Evolutionary conservation across 30 jellyfish, hydroid and myxozoan genomes (phyloP).

Genomic region (Pelagia noctiluca): DNA sequence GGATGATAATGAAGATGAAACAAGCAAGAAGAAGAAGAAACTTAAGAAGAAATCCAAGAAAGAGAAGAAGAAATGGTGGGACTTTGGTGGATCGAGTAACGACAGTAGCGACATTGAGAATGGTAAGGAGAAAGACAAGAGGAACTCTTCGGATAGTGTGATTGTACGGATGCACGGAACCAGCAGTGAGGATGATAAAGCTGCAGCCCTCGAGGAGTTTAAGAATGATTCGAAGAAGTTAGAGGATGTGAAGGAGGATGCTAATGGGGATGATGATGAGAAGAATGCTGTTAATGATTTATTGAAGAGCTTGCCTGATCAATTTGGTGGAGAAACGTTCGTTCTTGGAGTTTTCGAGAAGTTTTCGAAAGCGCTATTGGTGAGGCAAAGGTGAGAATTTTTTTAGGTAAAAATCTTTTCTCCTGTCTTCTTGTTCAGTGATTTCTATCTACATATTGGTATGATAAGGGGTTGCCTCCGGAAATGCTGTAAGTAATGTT

Average conservation of each 20-base stretch:
- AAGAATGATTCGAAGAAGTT: conserved; percentile 14
- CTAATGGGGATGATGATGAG: not conserved
- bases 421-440: not conserved
- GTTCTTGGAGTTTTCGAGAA: conserved; percentile 41
- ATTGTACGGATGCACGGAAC: conserved; percentile 61
- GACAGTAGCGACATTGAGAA: conserved; percentile 40
- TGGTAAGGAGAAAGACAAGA: conserved; percentile 9
- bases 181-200: conserved; percentile 56
- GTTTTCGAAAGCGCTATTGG: conserved; percentile 56
- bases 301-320: conserved; percentile 39
- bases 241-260: conserved; percentile 22
- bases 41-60: conserved; percentile 3
- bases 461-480: too few relatives aligned
- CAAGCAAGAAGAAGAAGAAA: conserved; percentile 23
- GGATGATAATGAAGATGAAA: not conserved
- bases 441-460: too few relatives aligned
- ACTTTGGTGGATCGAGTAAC: conserved; percentile 43
- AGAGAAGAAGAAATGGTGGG: conserved; percentile 66
- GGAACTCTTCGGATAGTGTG: conserved; percentile 30
- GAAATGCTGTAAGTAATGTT: too few relatives aligned
- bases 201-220: not conserved
- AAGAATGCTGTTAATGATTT: conserved; percentile 12
- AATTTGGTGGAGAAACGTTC: conserved; percentile 60
- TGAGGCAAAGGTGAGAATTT: conserved; percentile 57
- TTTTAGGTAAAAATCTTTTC: not conserved